Evolutionary conservation across 1,140 invertebrate genomes (phyloP).

Genomic region (Mya arenaria): DNA sequence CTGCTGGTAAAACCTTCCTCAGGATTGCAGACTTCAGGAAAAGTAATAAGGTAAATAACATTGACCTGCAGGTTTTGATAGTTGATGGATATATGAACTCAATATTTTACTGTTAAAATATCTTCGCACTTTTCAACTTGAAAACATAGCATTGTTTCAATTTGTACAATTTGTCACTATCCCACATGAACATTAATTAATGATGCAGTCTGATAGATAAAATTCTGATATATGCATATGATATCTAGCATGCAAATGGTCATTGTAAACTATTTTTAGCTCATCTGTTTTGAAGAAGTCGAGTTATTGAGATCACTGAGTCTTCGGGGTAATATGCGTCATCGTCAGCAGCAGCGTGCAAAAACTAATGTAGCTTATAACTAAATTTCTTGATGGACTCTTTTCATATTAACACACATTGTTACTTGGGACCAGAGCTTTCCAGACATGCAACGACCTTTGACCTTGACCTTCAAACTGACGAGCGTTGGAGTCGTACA

Average conservation of each 20-base stretch:
- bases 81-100: background rate
- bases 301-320: background rate
- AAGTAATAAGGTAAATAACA: background rate
- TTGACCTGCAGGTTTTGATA: background rate
- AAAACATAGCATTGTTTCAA: background rate
- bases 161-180: background rate
- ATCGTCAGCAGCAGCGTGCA: background rate
- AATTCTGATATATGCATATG: background rate
- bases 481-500: background rate
- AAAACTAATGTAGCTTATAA: background rate
- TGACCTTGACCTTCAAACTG: constrained; percentile 3
- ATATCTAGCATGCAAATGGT: background rate
- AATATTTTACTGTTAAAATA: background rate
- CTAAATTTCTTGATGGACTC: too few relatives aligned
- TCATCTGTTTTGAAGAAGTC: background rate
- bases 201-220: background rate
- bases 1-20: background rate
- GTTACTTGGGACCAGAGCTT: background rate
- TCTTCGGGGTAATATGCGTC: background rate
- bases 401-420: background rate
- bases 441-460: background rate
- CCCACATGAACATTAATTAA: background rate
- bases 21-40: background rate
- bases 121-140: background rate
- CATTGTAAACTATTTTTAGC: background rate